These are phyloP conservation scores for Cosmia pyralina DNA, from an alignment of 2,888 invertebrate genomes.

Conservation along the genomic window DNA sequence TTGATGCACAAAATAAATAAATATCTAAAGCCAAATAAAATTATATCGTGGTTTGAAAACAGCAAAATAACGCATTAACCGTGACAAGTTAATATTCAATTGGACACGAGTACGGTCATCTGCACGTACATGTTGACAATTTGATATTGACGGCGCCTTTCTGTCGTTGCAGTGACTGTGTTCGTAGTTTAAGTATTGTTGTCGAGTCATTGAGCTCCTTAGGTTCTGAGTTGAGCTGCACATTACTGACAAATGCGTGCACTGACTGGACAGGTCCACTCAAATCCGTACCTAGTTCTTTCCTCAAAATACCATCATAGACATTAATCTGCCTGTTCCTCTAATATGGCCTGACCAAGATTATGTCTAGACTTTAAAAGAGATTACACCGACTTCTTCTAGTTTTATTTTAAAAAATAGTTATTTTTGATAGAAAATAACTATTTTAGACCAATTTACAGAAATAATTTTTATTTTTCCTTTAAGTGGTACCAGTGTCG, in stretches of 20 bases:
- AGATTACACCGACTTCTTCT: neutral
- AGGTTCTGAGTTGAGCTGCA: too few species aligned
- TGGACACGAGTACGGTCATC: constrained; percentile 5
- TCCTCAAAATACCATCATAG: neutral
- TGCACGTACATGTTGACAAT: neutral
- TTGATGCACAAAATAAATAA: neutral
- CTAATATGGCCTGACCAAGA: too few species aligned
- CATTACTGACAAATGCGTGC: neutral
- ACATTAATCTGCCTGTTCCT: neutral
- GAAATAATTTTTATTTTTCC: neutral
- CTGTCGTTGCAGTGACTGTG: neutral
- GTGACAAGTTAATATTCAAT: constrained; percentile 29
- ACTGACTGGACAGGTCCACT: neutral
- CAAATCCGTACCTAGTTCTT: neutral
- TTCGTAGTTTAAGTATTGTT: too few species aligned
- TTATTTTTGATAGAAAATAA: too few species aligned
- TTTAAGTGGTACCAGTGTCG: too few species aligned
- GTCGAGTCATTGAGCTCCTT: neutral
- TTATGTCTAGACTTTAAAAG: neutral
- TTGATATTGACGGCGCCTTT: neutral
- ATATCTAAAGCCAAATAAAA: constrained; percentile 5
- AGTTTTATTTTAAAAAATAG: too few species aligned
- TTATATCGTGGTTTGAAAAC: neutral
- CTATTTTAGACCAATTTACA: neutral
- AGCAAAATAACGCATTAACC: constrained; percentile 20